A percentile compares a stretch with the other conserved stretches of the same genome.
Evolutionary conservation across 2,888 invertebrate genomes (phyloP).

Genomic region (Ennomos fuscantarius): DNA sequence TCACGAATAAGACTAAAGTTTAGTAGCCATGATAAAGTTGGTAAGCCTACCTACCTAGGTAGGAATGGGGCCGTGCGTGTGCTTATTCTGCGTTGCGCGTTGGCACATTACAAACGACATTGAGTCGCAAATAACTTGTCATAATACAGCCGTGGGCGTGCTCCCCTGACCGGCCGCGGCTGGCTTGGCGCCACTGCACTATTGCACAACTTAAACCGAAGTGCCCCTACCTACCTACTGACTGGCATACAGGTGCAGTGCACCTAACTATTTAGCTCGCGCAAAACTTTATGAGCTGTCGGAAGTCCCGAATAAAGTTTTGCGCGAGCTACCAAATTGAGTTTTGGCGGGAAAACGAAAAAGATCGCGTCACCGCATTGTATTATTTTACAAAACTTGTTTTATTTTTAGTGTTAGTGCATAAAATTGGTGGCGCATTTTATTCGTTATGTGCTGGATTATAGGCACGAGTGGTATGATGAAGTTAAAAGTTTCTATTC

Average conservation of each 20-base stretch:
- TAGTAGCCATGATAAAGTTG: background rate
- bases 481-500: too few species aligned
- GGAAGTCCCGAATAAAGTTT: too few species aligned
- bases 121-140: conserved; percentile 60
- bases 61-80: conserved; percentile 12
- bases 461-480: too few species aligned
- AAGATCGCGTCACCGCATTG: too few species aligned
- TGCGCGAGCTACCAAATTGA: too few species aligned
- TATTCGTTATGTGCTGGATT: too few species aligned
- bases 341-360: too few species aligned
- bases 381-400: too few species aligned
- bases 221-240: conserved; percentile 8
- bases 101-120: conserved; percentile 31
- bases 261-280: conserved; percentile 11
- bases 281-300: too few species aligned
- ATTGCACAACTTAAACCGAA: conserved; percentile 49
- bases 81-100: conserved; percentile 17
- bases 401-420: too few species aligned
- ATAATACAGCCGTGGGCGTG: conserved; percentile 59
- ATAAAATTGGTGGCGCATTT: too few species aligned
- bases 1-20: background rate
- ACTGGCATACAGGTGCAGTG: background rate
- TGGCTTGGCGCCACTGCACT: conserved; percentile 64
- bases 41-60: background rate
- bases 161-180: conserved; percentile 42